Percentiles rank a stretch among this genome's conserved stretches.
These are phyloP conservation scores for Catharus minimus DNA, from an alignment of 2,113 vertebrate species.

Conservation along the genomic window DNA sequence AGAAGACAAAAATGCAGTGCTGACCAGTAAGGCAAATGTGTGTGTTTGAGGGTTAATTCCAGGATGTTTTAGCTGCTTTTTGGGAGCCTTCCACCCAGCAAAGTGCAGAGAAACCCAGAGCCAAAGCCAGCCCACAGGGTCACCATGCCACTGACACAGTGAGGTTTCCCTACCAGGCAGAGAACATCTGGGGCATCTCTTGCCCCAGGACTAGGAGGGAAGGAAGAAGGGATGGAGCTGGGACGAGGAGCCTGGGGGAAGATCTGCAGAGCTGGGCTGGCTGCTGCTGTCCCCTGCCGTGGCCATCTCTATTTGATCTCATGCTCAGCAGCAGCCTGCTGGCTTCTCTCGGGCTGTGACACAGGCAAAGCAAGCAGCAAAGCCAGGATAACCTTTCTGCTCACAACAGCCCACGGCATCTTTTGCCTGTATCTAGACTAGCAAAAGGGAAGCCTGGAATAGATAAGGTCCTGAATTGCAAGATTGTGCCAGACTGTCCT, in stretches of 20 bases:
- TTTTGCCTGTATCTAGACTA: not conserved
- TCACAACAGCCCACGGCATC: not conserved
- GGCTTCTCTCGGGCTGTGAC: not conserved
- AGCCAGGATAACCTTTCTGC: slow-evolving; percentile 15
- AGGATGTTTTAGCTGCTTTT: not conserved
- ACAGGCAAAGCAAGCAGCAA: not conserved
- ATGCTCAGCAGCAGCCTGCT: not conserved
- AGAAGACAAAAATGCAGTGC: not conserved
- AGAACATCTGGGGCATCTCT: not conserved
- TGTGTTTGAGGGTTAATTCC: not conserved
- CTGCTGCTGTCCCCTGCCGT: not conserved
- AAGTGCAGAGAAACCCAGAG: not conserved
- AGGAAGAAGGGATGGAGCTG: not conserved
- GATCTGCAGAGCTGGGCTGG: not conserved
- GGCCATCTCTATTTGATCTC: slow-evolving; percentile 5
- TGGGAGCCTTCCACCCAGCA: not conserved
- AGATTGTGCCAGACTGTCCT: not conserved
- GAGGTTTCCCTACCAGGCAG: not conserved
- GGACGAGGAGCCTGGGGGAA: slow-evolving; percentile 3
- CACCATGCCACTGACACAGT: fast-evolving
- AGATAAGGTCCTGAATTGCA: not conserved
- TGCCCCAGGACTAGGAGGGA: not conserved
- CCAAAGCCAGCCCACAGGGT: not conserved
- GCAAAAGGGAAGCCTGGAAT: not conserved
- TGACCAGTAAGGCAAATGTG: not conserved